Evolutionary conservation across 2,113 vertebrate species (phyloP).

Genomic region (Heterotis niloticus): DNA sequence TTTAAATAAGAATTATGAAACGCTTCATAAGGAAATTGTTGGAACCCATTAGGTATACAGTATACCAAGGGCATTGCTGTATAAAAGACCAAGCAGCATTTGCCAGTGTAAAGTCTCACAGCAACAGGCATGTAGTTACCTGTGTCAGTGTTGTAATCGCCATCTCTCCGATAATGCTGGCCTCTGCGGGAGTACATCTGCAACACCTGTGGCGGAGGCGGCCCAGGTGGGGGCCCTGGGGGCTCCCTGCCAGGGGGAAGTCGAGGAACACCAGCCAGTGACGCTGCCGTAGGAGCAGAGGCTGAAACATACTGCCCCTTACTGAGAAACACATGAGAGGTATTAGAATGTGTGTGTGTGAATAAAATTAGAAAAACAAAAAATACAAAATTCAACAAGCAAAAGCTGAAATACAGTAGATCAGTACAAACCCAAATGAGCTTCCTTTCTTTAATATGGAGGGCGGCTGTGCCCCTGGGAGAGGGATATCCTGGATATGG

Average conservation of each 20-base stretch:
- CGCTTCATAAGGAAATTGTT: too few relatives aligned
- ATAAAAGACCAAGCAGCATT: too few relatives aligned
- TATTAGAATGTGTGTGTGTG: constrained; percentile 14
- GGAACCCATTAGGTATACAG: too few relatives aligned
- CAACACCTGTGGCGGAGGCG: constrained; percentile 86
- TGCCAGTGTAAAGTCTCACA: background rate
- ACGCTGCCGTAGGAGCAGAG: constrained; percentile 65
- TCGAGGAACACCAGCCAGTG: constrained; percentile 79
- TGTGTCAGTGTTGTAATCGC: constrained; percentile 66
- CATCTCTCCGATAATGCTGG: constrained; percentile 66
- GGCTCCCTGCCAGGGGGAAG: constrained; percentile 91
- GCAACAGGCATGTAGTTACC: constrained; percentile 52
- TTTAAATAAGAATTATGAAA: too few relatives aligned
- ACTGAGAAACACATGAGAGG: constrained; percentile 51
- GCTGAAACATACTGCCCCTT: constrained; percentile 66
- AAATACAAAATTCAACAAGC: background rate
- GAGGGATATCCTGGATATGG: constrained; percentile 92
- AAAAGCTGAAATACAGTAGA: background rate
- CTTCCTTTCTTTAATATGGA: constrained; percentile 94
- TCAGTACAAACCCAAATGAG: constrained; percentile 74
- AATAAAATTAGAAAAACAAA: background rate
- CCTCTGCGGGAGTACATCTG: constrained; percentile 76
- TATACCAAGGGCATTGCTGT: too few relatives aligned
- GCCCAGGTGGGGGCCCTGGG: constrained; percentile 90
- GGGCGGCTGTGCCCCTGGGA: constrained; percentile 94